These are phyloP conservation scores for Vulpes vulpes DNA, from an alignment of 2,113 vertebrate species.

Conservation along the genomic window DNA sequence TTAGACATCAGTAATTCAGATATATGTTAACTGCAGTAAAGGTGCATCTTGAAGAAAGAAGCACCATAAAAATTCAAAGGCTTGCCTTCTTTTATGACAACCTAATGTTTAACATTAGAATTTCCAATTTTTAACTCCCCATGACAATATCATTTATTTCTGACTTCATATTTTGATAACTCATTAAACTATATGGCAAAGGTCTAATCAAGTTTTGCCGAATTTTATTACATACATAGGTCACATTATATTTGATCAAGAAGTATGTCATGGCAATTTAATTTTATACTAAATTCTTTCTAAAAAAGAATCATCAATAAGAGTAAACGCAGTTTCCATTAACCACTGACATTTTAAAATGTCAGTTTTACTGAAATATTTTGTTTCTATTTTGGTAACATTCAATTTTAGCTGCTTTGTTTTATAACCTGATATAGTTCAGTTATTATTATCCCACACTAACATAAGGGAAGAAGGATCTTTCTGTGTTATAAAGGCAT, in stretches of 20 bases:
- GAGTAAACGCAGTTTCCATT: not conserved
- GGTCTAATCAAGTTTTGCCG: not conserved
- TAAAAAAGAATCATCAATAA: constrained; percentile 58
- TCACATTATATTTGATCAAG: not conserved
- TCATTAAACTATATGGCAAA: not conserved
- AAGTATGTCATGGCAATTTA: not conserved
- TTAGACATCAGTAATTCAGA: not conserved
- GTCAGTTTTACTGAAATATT: constrained; percentile 22
- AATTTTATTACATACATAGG: constrained; percentile 4
- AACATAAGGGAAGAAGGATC: not conserved
- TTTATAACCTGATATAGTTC: not conserved
- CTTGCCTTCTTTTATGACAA: not conserved
- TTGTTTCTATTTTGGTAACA: constrained; percentile 62
- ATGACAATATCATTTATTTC: not conserved
- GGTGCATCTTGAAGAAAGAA: not conserved
- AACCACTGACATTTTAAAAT: constrained; percentile 74
- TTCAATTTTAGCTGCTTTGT: not conserved
- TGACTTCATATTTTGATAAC: not conserved
- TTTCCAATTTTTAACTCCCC: not conserved
- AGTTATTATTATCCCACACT: not conserved
- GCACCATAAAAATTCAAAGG: not conserved
- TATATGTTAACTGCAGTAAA: not conserved
- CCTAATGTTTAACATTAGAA: not conserved
- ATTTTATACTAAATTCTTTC: constrained; percentile 37
- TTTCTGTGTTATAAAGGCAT: not conserved